Evolutionary conservation across 2,113 vertebrate species (phyloP).

Genomic region (Ailurus styani): DNA sequence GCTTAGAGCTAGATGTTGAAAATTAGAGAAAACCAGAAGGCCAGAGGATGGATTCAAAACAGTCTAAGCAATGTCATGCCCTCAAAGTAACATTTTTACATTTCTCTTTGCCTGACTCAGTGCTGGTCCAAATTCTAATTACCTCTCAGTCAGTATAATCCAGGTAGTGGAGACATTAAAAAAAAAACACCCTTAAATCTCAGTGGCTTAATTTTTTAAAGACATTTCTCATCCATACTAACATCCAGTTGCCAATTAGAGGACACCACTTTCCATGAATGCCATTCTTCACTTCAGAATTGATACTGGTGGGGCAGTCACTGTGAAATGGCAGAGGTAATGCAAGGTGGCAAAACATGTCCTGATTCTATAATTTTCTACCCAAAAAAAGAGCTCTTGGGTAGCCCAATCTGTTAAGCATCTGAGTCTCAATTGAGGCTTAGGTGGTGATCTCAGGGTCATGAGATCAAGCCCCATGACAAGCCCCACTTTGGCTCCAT

Average conservation of each 20-base stretch:
- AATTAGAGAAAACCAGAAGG: background rate
- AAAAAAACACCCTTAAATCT: background rate
- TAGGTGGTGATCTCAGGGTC: background rate
- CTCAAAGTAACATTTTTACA: background rate
- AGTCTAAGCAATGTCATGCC: too few species aligned
- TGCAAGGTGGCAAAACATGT: background rate
- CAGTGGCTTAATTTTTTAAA: background rate
- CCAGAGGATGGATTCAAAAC: background rate
- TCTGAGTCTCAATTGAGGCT: background rate
- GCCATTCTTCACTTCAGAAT: background rate
- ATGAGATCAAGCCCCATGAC: background rate
- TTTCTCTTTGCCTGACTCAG: background rate
- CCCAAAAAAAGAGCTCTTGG: background rate
- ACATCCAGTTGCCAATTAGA: background rate
- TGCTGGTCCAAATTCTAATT: background rate
- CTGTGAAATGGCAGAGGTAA: background rate
- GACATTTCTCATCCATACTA: background rate
- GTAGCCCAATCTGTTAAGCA: background rate
- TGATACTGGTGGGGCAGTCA: background rate
- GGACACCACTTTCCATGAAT: background rate
- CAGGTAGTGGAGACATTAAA: background rate
- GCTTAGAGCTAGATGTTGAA: background rate
- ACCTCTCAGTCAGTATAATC: background rate
- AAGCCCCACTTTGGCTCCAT: background rate
- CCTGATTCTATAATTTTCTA: background rate